Evolutionary conservation across 2,113 vertebrate species (phyloP).

Genomic region (Xyliphius kryptos): DNA sequence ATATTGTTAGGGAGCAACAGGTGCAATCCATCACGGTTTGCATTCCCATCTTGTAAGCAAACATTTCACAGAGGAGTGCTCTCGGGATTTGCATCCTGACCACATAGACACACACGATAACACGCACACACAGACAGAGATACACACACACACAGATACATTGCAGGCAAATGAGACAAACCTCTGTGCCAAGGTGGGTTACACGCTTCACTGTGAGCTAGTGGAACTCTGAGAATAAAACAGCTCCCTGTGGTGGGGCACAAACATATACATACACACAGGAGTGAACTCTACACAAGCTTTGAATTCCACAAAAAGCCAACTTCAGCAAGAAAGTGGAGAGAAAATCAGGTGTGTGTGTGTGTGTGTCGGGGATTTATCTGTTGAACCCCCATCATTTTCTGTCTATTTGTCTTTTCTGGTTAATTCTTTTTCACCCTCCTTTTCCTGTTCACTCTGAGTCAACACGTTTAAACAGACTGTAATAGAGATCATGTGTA

Average conservation of each 20-base stretch:
- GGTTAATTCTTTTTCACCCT: too few species aligned
- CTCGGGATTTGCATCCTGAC: conserved; percentile 64
- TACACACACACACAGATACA: conserved; percentile 38
- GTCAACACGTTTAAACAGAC: too few species aligned
- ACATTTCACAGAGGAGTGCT: conserved; percentile 67
- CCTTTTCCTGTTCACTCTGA: too few species aligned
- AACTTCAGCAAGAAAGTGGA: too few species aligned
- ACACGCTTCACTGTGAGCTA: conserved; percentile 71
- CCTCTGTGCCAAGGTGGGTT: conserved; percentile 61
- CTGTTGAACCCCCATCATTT: too few species aligned
- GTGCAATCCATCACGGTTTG: conserved; percentile 63
- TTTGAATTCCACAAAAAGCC: too few species aligned
- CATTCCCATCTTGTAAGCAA: conserved; percentile 61
- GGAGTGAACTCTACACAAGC: too few species aligned
- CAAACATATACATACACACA: conserved; percentile 1
- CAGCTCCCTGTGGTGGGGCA: conserved; percentile 41
- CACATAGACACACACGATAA: conserved; percentile 41
- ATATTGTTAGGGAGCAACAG: conserved; percentile 52
- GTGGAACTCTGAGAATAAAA: conserved; percentile 60
- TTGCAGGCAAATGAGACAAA: conserved; percentile 63
- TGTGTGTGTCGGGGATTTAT: too few species aligned
- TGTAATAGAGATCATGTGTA: too few species aligned
- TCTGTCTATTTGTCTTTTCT: too few species aligned
- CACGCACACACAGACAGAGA: conserved; percentile 36
- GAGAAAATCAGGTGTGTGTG: too few species aligned